Base-by-base conservation (phyloP, 2,888 invertebrate species). In the Polietes domitor region DNA sequence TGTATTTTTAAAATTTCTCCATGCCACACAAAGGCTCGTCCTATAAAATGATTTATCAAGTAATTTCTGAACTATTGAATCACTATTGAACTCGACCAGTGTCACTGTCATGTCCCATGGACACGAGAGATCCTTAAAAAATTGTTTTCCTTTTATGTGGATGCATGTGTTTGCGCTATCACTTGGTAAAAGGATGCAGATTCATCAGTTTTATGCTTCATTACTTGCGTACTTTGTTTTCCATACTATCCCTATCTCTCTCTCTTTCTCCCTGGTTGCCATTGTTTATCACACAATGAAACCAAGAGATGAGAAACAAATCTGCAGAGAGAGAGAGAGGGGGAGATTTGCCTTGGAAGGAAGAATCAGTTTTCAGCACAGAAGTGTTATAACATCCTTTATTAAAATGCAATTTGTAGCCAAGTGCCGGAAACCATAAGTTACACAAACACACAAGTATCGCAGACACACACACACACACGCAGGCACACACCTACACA, bases 341-440 rank as follows among this genome's bases (percentile, higher is more conserved):
- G 12, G 24, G 50, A 6, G 7, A 50, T 17, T 24, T 10, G 24
- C 9, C n/a, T n/a, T n/a, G 55, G 24, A 55, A 24, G 21, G 12
- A 68, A 24, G 43, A 77, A 82, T 78, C 82, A 78, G 74, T 76
- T 72, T 83, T 58, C 55, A 65, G 58, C 32, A 81, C 70, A 43
- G 63, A 83, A 80, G 53, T 83, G 74, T 63, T 73, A 70, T 83
- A 80, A 77, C 77, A 80, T 83, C 73, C 80, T 77, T 79, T 83
- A 80, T 80, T 80, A 83, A 80, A 77, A 80, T 80, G 71, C 80
- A 83, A 83, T 83, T 83, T 83, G 77, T 72, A 74, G 74, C 77
- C 83, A 83, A 83, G 71, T 77, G 83, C 83, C 83, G 83, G 83
- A 83, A 83, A 83, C 83, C 80, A 83, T 77, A 80, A 77, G 83